These are phyloP conservation scores for Drosophila mercatorum DNA, from an alignment of 2,888 invertebrate species.

Conservation along the genomic window DNA sequence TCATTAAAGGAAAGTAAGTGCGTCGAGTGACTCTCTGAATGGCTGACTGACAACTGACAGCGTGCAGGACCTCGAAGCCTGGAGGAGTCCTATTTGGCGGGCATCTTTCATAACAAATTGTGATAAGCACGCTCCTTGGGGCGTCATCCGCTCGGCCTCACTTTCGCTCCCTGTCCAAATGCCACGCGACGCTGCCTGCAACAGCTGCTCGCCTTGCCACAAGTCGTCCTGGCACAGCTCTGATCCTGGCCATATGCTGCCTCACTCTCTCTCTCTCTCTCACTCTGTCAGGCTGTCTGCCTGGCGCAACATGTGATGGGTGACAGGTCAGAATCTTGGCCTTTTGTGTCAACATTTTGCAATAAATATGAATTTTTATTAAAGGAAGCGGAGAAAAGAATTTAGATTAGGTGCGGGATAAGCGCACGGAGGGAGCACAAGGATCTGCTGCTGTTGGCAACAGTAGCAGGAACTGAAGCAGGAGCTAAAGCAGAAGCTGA, in stretches of 20 bases:
- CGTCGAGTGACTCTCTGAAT: conserved; percentile 9
- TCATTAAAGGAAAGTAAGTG: conserved; percentile 58
- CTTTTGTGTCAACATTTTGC: conserved; percentile 60
- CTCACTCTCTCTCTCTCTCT: neutral
- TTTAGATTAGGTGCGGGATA: conserved; percentile 4
- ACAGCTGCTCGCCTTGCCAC: conserved; percentile 53
- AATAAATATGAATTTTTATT: conserved; percentile 72
- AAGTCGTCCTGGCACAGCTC: conserved; percentile 10
- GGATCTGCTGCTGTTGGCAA: neutral
- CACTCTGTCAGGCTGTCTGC: neutral
- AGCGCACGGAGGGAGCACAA: neutral
- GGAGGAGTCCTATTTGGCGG: neutral
- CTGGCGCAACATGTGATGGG: conserved; percentile 61
- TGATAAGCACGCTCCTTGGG: conserved; percentile 76
- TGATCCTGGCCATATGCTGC: conserved; percentile 48
- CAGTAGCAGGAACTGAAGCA: neutral
- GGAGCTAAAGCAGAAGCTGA: neutral
- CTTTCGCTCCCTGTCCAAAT: conserved; percentile 52
- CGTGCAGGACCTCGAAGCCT: conserved; percentile 4
- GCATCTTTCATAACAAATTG: conserved; percentile 61
- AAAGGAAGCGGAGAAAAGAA: conserved; percentile 30
- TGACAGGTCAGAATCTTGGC: conserved; percentile 56
- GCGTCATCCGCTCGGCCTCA: conserved; percentile 54
- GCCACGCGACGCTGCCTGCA: conserved; percentile 57
- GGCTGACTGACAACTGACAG: conserved; percentile 77